These are phyloP conservation scores for Cerceris rybyensis DNA, from an alignment of 2,888 invertebrate genomes.

Conservation along the genomic window DNA sequence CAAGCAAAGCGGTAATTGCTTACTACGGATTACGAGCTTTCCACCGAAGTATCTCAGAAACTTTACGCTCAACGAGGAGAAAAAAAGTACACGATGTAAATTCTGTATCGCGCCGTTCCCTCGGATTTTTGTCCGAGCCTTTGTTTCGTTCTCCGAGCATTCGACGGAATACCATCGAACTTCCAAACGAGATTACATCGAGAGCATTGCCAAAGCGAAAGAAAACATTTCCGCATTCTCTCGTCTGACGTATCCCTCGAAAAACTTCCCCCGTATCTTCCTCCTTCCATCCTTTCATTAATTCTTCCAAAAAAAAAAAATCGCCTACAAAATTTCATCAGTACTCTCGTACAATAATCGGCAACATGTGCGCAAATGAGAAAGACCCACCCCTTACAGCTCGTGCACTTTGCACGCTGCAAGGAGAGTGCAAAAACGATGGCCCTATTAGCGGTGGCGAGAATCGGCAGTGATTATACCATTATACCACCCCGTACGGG, in stretches of 20 bases:
- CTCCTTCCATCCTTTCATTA: too few species aligned
- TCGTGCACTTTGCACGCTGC: neutral
- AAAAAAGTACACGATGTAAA: neutral
- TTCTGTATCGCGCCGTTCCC: neutral
- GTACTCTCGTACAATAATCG: neutral
- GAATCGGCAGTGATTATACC: constrained; percentile 53
- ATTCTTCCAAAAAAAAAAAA: too few species aligned
- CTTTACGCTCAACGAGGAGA: neutral
- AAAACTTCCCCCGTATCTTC: too few species aligned
- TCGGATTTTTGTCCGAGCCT: neutral
- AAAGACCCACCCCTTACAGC: neutral
- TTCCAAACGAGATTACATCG: too few species aligned
- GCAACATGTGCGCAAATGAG: neutral
- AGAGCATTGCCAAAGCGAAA: too few species aligned
- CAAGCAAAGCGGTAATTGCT: neutral
- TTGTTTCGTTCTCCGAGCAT: neutral
- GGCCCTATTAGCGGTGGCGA: constrained; percentile 68
- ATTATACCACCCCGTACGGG: neutral
- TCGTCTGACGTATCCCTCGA: too few species aligned
- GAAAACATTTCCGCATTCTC: too few species aligned
- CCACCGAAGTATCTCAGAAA: neutral
- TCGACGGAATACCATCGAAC: neutral
- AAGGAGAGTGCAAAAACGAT: constrained; percentile 46
- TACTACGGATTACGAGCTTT: constrained; percentile 6
- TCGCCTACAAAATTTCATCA: too few species aligned